Base-by-base conservation (phyloP, 1,140 invertebrate species). In the Bombus superbus region DNA sequence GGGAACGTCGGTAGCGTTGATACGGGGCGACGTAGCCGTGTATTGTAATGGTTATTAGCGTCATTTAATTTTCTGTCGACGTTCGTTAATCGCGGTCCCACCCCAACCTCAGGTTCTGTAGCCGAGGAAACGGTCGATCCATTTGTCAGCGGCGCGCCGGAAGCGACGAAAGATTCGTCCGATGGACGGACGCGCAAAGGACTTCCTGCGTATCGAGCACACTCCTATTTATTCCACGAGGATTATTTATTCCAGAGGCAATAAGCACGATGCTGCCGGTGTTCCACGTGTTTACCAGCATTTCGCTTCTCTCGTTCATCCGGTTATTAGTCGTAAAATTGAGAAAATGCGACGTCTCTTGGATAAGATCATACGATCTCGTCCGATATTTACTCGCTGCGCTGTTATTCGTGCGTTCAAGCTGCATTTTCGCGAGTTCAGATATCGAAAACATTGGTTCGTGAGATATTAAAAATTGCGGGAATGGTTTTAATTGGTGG, bases 1-100 rank as follows among this genome's bases (percentile, higher is more conserved):
- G 86, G 83, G 85, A 88, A 88, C 78, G 72, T 64, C n/a, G 62
- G 13, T 53, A 53, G 72, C 71, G 76, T 64, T 72, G 78, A 85
- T 81, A 72, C 59, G 77, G 77, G 59, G 57, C 40, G 15, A 42
- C 72, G 13, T 42, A 25, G 25, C 75, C 53, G 86, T 72, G 82
- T 89, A 86, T 89, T 90, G 88, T 87, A 89, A 90, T 90, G 89
- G 88, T 90, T 90, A 89, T 90, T 89, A 89, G 86, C 85, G 71
- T 89, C 88, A 89, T 90, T 90, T 90, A 90, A 90, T 90, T 90
- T 90, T 89, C 89, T 79, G 88, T 89, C 85, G 89, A 85, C 88
- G 88, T 79, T 87, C 88, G 69, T 89, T 89, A 90, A 90, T 89
- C 89, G 88, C 69, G 81, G 38, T 13, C 76, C 82, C 73, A 47